phyloP scores from a whole-genome alignment of 2,888 invertebrate species.

The Amiota mariae region DNA sequence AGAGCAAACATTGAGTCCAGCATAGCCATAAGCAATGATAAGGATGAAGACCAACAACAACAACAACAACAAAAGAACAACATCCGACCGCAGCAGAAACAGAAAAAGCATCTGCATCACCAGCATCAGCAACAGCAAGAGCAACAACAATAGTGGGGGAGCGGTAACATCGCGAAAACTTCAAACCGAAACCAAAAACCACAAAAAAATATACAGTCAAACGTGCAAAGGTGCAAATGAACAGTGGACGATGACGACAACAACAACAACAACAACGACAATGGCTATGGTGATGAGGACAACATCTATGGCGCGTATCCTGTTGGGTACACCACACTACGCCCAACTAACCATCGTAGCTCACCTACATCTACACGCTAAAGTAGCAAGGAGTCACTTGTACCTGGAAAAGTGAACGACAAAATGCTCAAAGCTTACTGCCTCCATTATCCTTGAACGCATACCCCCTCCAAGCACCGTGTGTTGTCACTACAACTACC shows the following conservation, averaged over 20 bases:
- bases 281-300: too few relatives aligned
- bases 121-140: neutral
- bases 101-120: neutral
- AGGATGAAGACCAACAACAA: conserved; percentile 32
- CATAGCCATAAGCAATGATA: neutral
- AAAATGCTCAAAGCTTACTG: neutral
- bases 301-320: neutral
- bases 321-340: neutral
- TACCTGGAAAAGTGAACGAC: conserved; percentile 22
- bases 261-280: neutral
- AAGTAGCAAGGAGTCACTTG: conserved; percentile 4
- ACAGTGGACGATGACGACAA: conserved; percentile 38
- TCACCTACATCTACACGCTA: too few relatives aligned
- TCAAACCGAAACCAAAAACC: conserved; percentile 25
- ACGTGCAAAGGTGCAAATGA: conserved; percentile 68
- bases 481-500: neutral
- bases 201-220: conserved; percentile 15
- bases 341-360: too few relatives aligned
- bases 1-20: neutral
- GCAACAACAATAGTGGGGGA: conserved; percentile 15
- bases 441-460: neutral
- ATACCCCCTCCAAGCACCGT: neutral
- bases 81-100: neutral
- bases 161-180: conserved; percentile 13
- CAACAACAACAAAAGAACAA: conserved; percentile 40